A percentile compares a stretch with the other conserved stretches of the same genome.
phyloP scores from a whole-genome alignment of 2,113 vertebrate species.

The Prionailurus viverrinus region DNA sequence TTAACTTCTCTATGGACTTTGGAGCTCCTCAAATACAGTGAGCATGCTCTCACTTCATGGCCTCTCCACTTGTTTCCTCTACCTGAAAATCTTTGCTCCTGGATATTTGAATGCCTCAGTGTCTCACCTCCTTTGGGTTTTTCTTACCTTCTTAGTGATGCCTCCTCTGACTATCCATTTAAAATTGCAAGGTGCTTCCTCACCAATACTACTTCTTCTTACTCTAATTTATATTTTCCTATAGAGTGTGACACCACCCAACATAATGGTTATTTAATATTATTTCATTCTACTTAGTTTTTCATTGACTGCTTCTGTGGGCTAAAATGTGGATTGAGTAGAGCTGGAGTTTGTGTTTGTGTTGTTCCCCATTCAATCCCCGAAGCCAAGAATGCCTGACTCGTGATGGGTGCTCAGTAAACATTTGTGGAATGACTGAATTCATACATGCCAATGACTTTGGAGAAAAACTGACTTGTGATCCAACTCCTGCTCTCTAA shows the following conservation, averaged over 20 bases:
- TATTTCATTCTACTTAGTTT: not conserved
- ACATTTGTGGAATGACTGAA: not conserved
- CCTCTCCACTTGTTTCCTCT: not conserved
- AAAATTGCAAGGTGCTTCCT: not conserved
- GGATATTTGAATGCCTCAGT: not conserved
- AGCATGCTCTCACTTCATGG: accelerated
- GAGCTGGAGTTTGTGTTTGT: not conserved
- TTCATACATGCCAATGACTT: not conserved
- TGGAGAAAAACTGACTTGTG: not conserved
- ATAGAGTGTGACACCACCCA: not conserved
- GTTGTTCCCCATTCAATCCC: not conserved
- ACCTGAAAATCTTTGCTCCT: not conserved
- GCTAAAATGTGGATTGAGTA: not conserved
- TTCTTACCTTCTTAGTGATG: not conserved
- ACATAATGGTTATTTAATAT: not conserved
- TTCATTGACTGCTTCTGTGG: not conserved
- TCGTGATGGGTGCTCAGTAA: not conserved
- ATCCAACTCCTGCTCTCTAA: not conserved
- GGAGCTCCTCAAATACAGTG: not conserved
- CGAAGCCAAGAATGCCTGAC: not conserved
- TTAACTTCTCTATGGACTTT: not conserved
- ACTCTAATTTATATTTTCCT: not conserved
- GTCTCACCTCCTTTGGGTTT: not conserved
- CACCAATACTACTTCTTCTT: accelerated
- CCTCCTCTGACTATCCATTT: not conserved